Evolutionary conservation across 2,113 vertebrate species (phyloP), one percentile per base, ranked within the genome.

Genomic region (Andinoacara biseriatus): DNA sequence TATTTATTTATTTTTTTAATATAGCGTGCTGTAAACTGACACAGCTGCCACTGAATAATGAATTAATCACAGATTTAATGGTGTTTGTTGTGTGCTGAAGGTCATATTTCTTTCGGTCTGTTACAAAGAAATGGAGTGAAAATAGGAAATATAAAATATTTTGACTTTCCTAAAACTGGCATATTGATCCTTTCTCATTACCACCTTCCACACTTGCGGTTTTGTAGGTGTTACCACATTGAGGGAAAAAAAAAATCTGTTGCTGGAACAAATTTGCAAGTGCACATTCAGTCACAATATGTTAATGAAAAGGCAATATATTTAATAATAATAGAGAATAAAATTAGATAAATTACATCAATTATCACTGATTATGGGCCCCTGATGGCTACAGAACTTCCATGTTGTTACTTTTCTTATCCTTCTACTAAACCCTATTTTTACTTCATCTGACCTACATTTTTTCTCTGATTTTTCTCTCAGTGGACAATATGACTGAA

Each of bases 401-500:
- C 26, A 40, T n/a, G 31, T 49, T 58, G 35, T 31, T 29, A 33
- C 22, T 74, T 78, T 69, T 8, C 26, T 1, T 33, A 3, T 24
- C 5, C 17, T 63, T 38, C 26, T 74, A 20, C 18, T 5, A 60
- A 1, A 60, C 5, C 20, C n/a, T 17, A 0, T 54, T 60, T 35
- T 52, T 35, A 3, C 75, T 77, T 15, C 3, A 2, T 76, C 26
- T 78, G 5, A 1, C 33, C 4, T 9, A 43, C 43, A 31, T 69
- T 31, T 72, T 29, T 33, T 29, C 49, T 69, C 10, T 58, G n/a
- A 31, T 26, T 74, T 29, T 31, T 10, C 7, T 43, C 8, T 24
- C 77, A 97, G 96, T 93, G 86, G 93, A 96, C 26, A 96, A 93
- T 22, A 95, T 97, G 96, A 98, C 95, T 52, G 97, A 97, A 89